Conservation (phyloP, 2,888 invertebrate genomes). For the Amphipoea lucens region DNA sequence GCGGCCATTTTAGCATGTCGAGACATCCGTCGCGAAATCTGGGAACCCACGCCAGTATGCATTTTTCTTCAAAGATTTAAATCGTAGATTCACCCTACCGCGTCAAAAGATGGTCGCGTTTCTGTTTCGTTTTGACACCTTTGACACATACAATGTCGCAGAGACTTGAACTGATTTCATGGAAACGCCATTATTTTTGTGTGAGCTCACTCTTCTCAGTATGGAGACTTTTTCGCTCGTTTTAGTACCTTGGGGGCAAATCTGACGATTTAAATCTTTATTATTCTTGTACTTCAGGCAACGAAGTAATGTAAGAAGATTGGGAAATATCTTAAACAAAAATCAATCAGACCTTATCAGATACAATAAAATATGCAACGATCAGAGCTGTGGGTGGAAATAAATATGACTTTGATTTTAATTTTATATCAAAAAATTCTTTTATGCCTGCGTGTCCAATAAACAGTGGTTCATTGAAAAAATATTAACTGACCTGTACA, state of each 20-base stretch:
- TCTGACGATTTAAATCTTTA: background rate
- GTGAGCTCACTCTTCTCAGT: background rate
- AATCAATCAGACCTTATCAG: constrained; percentile 59
- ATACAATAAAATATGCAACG: constrained; percentile 57
- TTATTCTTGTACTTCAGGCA: constrained; percentile 35
- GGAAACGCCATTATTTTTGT: background rate
- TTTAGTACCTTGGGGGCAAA: background rate
- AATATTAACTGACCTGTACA: constrained; percentile 73
- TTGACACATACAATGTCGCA: background rate
- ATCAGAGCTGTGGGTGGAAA: constrained; percentile 55
- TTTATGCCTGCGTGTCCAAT: constrained; percentile 58
- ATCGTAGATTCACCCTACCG: background rate
- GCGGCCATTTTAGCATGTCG: constrained; percentile 48
- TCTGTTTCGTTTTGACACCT: background rate
- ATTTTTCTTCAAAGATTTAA: constrained; percentile 33
- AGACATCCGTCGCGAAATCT: constrained; percentile 51
- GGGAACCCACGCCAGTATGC: constrained; percentile 40
- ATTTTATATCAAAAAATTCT: constrained; percentile 49
- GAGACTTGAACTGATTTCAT: background rate
- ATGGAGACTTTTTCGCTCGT: background rate
- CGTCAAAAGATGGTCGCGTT: background rate
- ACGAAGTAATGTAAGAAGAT: constrained; percentile 27
- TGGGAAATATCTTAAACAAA: constrained; percentile 46
- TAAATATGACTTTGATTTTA: constrained; percentile 58
- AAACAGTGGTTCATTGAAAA: constrained; percentile 74